phyloP scores from a whole-genome alignment of 1,140 invertebrate genomes.

The Plutomurus gul region DNA sequence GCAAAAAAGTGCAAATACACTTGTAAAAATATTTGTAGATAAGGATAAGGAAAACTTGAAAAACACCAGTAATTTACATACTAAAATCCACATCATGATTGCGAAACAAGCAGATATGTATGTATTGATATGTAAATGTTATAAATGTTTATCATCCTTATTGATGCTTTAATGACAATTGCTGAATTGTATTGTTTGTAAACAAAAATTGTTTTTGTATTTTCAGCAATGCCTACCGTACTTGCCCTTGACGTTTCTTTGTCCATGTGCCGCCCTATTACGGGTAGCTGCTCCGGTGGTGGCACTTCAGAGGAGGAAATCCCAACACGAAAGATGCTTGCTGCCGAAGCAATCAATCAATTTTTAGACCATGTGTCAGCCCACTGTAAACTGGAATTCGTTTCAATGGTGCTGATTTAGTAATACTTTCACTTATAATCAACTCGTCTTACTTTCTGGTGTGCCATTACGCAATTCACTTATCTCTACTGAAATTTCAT shows the following conservation, averaged over 20 bases:
- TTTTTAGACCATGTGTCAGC: conserved; percentile 80
- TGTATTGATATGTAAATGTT: too few species aligned
- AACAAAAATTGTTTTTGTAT: too few species aligned
- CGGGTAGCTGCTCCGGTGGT: conserved; percentile 49
- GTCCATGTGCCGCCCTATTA: conserved; percentile 73
- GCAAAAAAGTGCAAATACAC: too few species aligned
- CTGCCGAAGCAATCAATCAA: conserved; percentile 79
- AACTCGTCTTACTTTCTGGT: neutral
- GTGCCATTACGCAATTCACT: neutral
- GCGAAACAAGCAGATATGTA: too few species aligned
- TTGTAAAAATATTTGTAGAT: too few species aligned
- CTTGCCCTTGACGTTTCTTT: conserved; percentile 77
- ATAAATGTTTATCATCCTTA: neutral
- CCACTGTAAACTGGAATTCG: conserved; percentile 87
- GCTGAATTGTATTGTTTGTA: neutral
- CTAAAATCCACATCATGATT: too few species aligned
- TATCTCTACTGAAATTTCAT: neutral
- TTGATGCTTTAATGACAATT: neutral
- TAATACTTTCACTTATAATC: too few species aligned
- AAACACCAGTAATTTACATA: too few species aligned
- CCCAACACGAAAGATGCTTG: conserved; percentile 72
- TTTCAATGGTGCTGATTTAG: conserved; percentile 73
- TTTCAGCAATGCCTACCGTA: conserved; percentile 74
- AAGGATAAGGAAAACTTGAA: too few species aligned
- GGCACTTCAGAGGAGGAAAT: conserved; percentile 62